These are phyloP conservation scores for Endomychus coccineus DNA, from an alignment of 2,888 invertebrate genomes.

Conservation along the genomic window DNA sequence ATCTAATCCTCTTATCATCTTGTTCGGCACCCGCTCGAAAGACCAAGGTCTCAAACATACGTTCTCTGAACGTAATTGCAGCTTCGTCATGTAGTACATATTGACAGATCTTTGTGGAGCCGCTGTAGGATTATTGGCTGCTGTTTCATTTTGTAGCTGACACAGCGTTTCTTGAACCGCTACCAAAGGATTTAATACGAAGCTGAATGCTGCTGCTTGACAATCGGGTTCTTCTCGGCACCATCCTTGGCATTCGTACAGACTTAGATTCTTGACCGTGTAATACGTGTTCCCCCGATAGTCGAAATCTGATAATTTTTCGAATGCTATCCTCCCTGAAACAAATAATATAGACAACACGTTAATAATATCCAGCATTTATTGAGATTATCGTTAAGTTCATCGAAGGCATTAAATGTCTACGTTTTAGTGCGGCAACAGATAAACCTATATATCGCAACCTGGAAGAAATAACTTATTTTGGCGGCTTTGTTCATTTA, in stretches of 20 bases:
- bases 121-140: slow-evolving; percentile 82
- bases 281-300: slow-evolving; percentile 88
- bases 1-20: slow-evolving; percentile 83
- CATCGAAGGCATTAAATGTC: too few species aligned
- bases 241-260: slow-evolving; percentile 94
- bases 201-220: slow-evolving; percentile 87
- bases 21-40: slow-evolving; percentile 88
- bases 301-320: slow-evolving; percentile 87
- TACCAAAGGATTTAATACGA: slow-evolving; percentile 85
- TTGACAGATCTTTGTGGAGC: slow-evolving; percentile 78
- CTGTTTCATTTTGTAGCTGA: slow-evolving; percentile 86
- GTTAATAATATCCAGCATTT: too few species aligned
- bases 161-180: slow-evolving; percentile 88
- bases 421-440: too few species aligned
- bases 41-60: slow-evolving; percentile 88
- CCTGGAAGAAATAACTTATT: too few species aligned
- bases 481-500: too few species aligned
- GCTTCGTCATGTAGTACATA: slow-evolving; percentile 92
- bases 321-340: slow-evolving; percentile 80
- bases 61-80: slow-evolving; percentile 84
- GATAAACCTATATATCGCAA: too few species aligned
- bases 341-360: too few species aligned
- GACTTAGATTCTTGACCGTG: slow-evolving; percentile 82
- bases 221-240: slow-evolving; percentile 89
- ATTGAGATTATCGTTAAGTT: too few species aligned